Evolutionary conservation across 2,113 vertebrate genomes (phyloP).

Genomic region (Pluvialis apricaria): DNA sequence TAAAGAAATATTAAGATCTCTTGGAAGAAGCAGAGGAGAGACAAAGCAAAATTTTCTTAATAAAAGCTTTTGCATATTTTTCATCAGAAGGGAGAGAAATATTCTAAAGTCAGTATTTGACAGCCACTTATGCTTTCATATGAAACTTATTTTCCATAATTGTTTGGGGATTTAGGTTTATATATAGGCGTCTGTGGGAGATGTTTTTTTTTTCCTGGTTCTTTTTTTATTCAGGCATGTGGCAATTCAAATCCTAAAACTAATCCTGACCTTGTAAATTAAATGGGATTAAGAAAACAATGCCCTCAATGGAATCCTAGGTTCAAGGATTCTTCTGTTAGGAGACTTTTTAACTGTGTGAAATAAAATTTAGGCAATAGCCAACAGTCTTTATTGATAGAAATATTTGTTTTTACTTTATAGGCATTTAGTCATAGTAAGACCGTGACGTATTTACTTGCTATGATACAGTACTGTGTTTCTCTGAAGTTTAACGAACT

Average conservation of each 20-base stretch:
- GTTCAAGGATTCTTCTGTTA: background rate
- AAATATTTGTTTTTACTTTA: constrained; percentile 53
- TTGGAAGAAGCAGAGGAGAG: background rate
- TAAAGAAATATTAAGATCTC: background rate
- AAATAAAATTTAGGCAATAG: background rate
- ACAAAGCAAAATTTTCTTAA: background rate
- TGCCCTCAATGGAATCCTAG: background rate
- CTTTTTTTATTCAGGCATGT: background rate
- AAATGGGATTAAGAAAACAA: constrained; percentile 16
- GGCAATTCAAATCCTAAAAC: background rate
- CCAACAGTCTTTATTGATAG: constrained; percentile 1
- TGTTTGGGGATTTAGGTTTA: background rate
- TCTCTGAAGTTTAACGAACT: constrained; percentile 64
- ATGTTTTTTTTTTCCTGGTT: background rate
- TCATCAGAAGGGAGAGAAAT: background rate
- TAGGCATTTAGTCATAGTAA: constrained; percentile 52
- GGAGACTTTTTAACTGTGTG: background rate
- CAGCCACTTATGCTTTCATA: background rate
- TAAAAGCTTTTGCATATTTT: background rate
- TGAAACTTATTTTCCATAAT: background rate
- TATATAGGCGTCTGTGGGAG: background rate
- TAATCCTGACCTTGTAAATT: constrained; percentile 1
- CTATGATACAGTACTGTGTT: constrained; percentile 52
- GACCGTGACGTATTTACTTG: constrained; percentile 31
- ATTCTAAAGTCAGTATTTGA: background rate